phyloP scores from a whole-genome alignment of 2,113 vertebrate species.

The Periophthalmus modestus region DNA sequence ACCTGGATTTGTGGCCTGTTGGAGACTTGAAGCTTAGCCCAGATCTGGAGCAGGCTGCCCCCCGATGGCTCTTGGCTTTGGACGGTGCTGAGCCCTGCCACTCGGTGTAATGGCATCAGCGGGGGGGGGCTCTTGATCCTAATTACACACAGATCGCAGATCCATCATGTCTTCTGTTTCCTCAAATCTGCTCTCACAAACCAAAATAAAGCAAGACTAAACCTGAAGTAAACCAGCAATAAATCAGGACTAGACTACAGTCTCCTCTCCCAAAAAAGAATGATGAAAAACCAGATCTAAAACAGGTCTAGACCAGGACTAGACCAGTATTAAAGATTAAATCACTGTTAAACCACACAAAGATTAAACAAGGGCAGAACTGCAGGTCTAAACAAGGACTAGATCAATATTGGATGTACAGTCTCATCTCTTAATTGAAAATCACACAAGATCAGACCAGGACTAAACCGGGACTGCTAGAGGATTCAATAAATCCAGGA shows the following conservation, averaged over 20 bases:
- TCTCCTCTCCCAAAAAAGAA: not conserved
- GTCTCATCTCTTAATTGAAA: too few relatives aligned
- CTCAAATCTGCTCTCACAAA: conserved; percentile 63
- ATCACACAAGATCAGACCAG: too few relatives aligned
- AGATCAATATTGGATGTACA: too few relatives aligned
- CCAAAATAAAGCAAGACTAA: conserved; percentile 58
- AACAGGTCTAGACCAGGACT: not conserved
- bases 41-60: conserved; percentile 60
- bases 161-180: conserved; percentile 56
- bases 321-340: not conserved
- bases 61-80: conserved; percentile 71
- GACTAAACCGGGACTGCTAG: not conserved
- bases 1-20: not conserved
- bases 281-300: not conserved
- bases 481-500: too few relatives aligned
- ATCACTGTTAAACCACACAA: too few relatives aligned
- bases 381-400: too few relatives aligned
- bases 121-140: conserved; percentile 74
- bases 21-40: conserved; percentile 52
- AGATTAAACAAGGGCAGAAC: too few relatives aligned
- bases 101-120: conserved; percentile 73
- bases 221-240: not conserved
- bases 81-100: conserved; percentile 67
- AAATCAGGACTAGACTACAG: not conserved
- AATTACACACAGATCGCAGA: conserved; percentile 71